Conservation (phyloP, 23 tunicate genomes). For the Diplosoma virens region DNA sequence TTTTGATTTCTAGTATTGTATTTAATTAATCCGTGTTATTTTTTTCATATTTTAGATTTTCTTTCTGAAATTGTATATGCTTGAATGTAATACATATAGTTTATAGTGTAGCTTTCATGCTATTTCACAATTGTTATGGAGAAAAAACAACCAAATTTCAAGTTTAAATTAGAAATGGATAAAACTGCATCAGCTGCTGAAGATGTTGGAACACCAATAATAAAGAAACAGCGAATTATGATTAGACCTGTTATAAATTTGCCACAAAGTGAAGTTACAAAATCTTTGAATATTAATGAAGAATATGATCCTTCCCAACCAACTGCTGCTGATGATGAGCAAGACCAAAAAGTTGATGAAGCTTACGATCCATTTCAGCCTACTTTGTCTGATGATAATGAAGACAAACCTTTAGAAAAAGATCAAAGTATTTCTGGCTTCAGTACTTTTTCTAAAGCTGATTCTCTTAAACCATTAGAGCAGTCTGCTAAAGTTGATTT, state of each 20-base stretch:
- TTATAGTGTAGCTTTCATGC: too few relatives aligned
- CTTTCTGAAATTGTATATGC: too few relatives aligned
- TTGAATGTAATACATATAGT: too few relatives aligned
- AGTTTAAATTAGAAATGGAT: too few relatives aligned
- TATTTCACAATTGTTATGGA: too few relatives aligned
- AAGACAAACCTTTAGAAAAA: not conserved
- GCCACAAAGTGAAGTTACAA: conserved; percentile 24
- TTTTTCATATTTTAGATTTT: not conserved
- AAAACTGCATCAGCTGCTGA: too few relatives aligned
- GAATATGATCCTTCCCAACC: conserved; percentile 79
- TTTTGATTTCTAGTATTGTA: too few relatives aligned
- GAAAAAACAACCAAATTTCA: too few relatives aligned
- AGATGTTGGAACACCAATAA: too few relatives aligned
- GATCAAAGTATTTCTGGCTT: not conserved
- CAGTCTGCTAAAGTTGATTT: not conserved
- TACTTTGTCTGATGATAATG: conserved; percentile 74
- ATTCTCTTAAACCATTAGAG: not conserved
- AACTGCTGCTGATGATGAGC: conserved; percentile 59
- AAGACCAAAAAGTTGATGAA: conserved; percentile 26
- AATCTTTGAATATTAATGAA: not conserved
- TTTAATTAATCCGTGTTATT: not conserved
- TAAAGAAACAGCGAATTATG: conserved; percentile 28
- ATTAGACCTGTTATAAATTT: conserved; percentile 67
- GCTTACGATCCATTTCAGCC: conserved; percentile 92
- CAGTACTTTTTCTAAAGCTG: too few relatives aligned